Conservation (phyloP, 2,888 invertebrate species). For the Orthonychiurus folsomi region DNA sequence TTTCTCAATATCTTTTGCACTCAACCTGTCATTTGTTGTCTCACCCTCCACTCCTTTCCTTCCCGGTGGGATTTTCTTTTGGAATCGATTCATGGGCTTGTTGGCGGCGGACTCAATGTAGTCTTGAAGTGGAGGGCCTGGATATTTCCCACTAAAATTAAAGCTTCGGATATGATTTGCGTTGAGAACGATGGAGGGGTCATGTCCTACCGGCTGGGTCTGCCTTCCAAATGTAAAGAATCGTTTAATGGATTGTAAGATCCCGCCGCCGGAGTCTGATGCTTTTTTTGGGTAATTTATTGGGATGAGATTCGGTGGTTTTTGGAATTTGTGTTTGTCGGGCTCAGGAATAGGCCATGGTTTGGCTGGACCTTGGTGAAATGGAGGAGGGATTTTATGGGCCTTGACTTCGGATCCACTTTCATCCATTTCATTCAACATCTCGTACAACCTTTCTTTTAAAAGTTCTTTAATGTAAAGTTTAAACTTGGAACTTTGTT, state of each 20-base stretch:
- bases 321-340: neutral
- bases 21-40: neutral
- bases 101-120: neutral
- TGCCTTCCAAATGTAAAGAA: conserved; percentile 27
- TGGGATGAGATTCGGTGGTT: conserved; percentile 9
- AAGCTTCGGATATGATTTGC: neutral
- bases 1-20: neutral
- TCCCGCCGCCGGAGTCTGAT: conserved; percentile 12
- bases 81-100: neutral
- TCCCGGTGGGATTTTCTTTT: no score
- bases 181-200: neutral
- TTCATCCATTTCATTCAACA: conserved; percentile 17
- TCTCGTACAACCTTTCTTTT: conserved; percentile 24
- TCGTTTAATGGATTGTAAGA: conserved; percentile 26
- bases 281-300: conserved; percentile 6
- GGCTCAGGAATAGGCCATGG: neutral
- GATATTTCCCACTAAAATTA: neutral
- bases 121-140: neutral
- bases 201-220: no score
- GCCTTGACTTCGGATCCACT: conserved; percentile 7
- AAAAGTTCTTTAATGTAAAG: conserved; percentile 14
- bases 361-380: neutral
- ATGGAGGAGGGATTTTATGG: conserved; percentile 1
- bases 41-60: neutral
- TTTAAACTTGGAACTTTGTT: conserved; percentile 2